Percentiles rank a stretch among this genome's conserved stretches.
phyloP scores from a whole-genome alignment of 2,113 vertebrate genomes.

The Aptenodytes patagonicus region DNA sequence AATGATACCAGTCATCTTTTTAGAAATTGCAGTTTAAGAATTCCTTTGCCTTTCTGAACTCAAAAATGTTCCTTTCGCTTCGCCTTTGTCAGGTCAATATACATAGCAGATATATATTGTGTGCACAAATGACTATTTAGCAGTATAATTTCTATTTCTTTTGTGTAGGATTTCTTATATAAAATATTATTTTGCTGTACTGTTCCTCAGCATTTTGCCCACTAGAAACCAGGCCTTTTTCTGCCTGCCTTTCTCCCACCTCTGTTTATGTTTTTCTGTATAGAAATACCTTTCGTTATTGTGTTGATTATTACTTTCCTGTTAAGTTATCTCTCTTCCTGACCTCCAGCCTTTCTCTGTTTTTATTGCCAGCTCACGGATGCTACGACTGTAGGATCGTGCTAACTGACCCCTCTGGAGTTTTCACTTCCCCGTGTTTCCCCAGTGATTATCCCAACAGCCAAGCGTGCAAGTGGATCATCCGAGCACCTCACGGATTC shows the following conservation, averaged over 20 bases:
- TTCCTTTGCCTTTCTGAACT: not conserved
- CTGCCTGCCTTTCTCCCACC: not conserved
- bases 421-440: slow-evolving; percentile 91
- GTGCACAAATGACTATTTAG: not conserved
- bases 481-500: slow-evolving; percentile 89
- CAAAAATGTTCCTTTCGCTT: not conserved
- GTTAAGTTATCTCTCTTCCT: not conserved
- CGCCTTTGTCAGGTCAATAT: not conserved
- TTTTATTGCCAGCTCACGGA: slow-evolving; percentile 75
- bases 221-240: not conserved
- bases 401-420: slow-evolving; percentile 79
- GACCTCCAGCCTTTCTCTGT: not conserved
- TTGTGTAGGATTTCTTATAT: not conserved
- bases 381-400: slow-evolving; percentile 83
- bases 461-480: slow-evolving; percentile 85
- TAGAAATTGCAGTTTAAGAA: not conserved
- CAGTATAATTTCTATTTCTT: not conserved
- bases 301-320: not conserved
- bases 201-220: not conserved
- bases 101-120: not conserved
- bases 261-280: not conserved
- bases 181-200: not conserved
- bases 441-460: slow-evolving; percentile 87
- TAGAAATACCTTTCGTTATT: not conserved
- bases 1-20: not conserved